Percentiles rank a stretch among this genome's conserved stretches.
Conservation (phyloP, 2,888 invertebrate genomes). For the Dolichopus griseipennis region DNA sequence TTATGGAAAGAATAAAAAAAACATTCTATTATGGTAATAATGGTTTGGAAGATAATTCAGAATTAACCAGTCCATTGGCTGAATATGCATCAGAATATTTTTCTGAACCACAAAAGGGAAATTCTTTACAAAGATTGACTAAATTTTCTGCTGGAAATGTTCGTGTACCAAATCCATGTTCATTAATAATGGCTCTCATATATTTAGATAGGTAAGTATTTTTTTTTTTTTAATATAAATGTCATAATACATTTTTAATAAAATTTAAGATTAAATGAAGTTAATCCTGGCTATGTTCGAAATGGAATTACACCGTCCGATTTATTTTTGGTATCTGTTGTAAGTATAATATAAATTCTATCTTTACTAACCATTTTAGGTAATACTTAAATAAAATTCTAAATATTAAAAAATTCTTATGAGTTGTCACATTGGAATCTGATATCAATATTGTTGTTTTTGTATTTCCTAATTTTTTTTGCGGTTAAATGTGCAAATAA, state of each 20-base stretch:
- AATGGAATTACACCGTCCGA: conserved; percentile 73
- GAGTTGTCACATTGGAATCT: too few species aligned
- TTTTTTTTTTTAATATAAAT: background rate
- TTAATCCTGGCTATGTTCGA: conserved; percentile 75
- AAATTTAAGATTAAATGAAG: conserved; percentile 51
- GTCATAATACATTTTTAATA: too few species aligned
- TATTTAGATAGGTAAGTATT: conserved; percentile 67
- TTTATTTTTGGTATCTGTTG: conserved; percentile 89
- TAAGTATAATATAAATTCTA: conserved; percentile 48
- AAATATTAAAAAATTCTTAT: too few species aligned
- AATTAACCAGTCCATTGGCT: conserved; percentile 47
- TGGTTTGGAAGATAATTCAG: conserved; percentile 75
- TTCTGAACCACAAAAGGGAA: conserved; percentile 66
- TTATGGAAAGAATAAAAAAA: conserved; percentile 74
- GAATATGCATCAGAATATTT: conserved; percentile 80
- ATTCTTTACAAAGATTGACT: conserved; percentile 66
- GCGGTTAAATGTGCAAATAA: too few species aligned
- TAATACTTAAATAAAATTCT: too few species aligned
- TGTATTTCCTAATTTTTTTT: too few species aligned
- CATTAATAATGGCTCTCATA: conserved; percentile 83
- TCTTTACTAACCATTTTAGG: too few species aligned
- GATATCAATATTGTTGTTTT: too few species aligned
- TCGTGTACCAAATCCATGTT: conserved; percentile 75
- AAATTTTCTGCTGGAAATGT: conserved; percentile 68
- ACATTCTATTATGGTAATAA: conserved; percentile 80